Percentiles rank a stretch among this genome's conserved stretches.
phyloP scores from a whole-genome alignment of 1,140 invertebrate species.

The Zaprionus ornatus region DNA sequence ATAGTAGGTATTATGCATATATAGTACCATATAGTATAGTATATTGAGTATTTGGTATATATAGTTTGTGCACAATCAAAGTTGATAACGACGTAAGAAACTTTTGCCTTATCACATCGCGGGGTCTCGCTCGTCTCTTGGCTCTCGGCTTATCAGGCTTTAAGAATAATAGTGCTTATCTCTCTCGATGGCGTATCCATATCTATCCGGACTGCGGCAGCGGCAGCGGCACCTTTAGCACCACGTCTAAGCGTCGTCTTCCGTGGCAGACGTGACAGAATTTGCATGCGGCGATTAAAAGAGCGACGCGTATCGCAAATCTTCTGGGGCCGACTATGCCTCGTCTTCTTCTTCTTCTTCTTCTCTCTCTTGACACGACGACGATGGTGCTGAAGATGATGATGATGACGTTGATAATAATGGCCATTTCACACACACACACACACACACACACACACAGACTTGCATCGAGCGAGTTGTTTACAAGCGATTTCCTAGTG shows the following conservation, averaged over 20 bases:
- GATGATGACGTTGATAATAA: constrained; percentile 28
- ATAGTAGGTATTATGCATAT: constrained; percentile 30
- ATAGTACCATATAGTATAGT: not conserved
- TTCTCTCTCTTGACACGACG: constrained; percentile 1
- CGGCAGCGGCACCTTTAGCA: constrained; percentile 51
- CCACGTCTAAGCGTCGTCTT: constrained; percentile 78
- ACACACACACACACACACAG: not conserved
- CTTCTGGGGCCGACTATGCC: constrained; percentile 10
- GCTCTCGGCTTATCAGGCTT: constrained; percentile 5
- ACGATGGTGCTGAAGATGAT: constrained; percentile 25
- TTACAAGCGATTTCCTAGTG: constrained; percentile 82
- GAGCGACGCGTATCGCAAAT: constrained; percentile 40
- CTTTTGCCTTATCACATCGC: constrained; percentile 24
- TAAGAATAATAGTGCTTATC: constrained; percentile 5
- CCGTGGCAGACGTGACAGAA: constrained; percentile 73
- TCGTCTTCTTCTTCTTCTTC: not conserved
- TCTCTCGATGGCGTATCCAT: constrained; percentile 46
- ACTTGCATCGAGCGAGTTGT: constrained; percentile 56
- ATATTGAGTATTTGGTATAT: constrained; percentile 35
- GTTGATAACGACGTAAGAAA: constrained; percentile 38
- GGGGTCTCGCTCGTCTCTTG: constrained; percentile 8
- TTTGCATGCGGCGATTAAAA: constrained; percentile 67
- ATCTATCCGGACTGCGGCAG: constrained; percentile 49
- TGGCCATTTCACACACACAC: constrained; percentile 24
- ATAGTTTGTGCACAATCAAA: constrained; percentile 49